These are phyloP conservation scores for Drosophila kuntzei DNA, from an alignment of 2,888 invertebrate species.

Conservation along the genomic window DNA sequence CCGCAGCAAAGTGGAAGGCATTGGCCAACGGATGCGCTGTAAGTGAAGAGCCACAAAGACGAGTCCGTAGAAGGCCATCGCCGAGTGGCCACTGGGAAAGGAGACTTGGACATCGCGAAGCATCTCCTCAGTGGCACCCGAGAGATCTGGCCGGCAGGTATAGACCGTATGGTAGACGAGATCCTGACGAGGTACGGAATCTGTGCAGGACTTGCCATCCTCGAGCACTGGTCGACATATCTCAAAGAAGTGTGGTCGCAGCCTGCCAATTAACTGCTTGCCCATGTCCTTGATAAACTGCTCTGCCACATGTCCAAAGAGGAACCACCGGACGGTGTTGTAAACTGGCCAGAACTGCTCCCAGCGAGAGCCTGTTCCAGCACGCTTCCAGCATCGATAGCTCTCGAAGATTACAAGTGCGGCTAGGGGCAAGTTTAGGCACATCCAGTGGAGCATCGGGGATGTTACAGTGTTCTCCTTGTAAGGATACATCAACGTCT, in stretches of 20 bases:
- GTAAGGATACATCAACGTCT: constrained; percentile 73
- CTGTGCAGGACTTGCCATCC: constrained; percentile 60
- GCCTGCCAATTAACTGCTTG: constrained; percentile 66
- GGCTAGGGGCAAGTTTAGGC: constrained; percentile 55
- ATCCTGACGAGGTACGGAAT: constrained; percentile 22
- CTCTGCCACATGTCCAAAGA: constrained; percentile 56
- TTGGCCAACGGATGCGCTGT: constrained; percentile 56
- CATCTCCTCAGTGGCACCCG: constrained; percentile 41
- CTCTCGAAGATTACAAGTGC: constrained; percentile 51
- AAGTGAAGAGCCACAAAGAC: constrained; percentile 68
- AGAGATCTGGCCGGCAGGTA: constrained; percentile 38
- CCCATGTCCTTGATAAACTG: constrained; percentile 59
- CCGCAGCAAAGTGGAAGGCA: constrained; percentile 44
- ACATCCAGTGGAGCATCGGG: constrained; percentile 41
- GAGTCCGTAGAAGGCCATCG: constrained; percentile 70
- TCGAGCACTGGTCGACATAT: constrained; percentile 63
- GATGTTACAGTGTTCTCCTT: constrained; percentile 55
- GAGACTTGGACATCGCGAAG: constrained; percentile 58
- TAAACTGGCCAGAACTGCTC: constrained; percentile 35
- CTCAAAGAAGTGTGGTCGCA: constrained; percentile 76
- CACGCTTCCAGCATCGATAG: constrained; percentile 23
- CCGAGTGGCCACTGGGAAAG: constrained; percentile 80
- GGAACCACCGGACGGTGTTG: constrained; percentile 58
- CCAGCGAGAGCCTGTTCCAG: not conserved
- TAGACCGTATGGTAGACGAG: constrained; percentile 58